A percentile compares a stretch with the other conserved stretches of the same genome.
Conservation (phyloP, 2,113 vertebrate species). For the Pycnonotus jocosus region DNA sequence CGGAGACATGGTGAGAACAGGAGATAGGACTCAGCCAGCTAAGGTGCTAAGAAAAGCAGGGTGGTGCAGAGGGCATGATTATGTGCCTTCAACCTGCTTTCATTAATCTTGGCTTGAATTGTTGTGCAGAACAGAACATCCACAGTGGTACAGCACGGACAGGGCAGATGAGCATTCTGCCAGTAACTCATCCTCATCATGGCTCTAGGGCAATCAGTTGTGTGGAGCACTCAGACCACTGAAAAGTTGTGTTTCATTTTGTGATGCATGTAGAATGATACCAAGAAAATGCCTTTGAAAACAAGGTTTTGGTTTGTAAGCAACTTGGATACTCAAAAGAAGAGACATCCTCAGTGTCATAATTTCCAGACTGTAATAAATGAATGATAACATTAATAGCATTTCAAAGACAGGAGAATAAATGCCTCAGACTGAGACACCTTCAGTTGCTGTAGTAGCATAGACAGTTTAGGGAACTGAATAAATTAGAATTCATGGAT, state of each 20-base stretch:
- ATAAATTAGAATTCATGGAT: not conserved
- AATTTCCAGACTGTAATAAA: not conserved
- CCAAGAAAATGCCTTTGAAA: not conserved
- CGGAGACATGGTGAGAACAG: not conserved
- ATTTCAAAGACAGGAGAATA: not conserved
- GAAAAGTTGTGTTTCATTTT: not conserved
- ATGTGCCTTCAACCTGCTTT: not conserved
- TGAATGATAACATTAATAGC: not conserved
- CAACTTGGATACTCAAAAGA: not conserved
- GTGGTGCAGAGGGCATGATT: accelerated
- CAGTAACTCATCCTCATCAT: not conserved
- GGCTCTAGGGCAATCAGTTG: not conserved
- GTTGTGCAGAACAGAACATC: not conserved
- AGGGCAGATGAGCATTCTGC: not conserved
- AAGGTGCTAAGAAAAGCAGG: not conserved
- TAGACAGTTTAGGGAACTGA: not conserved
- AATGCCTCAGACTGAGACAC: not conserved
- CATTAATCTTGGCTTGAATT: not conserved
- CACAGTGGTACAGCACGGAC: not conserved
- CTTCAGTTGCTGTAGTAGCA: not conserved
- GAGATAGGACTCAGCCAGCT: accelerated
- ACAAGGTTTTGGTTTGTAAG: not conserved
- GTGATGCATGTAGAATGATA: not conserved
- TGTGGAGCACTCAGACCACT: not conserved
- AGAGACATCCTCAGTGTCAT: not conserved